Evolutionary conservation across 2,797 vertebrate species (phyloP).

Genomic region (Pseudochirops corinnae): DNA sequence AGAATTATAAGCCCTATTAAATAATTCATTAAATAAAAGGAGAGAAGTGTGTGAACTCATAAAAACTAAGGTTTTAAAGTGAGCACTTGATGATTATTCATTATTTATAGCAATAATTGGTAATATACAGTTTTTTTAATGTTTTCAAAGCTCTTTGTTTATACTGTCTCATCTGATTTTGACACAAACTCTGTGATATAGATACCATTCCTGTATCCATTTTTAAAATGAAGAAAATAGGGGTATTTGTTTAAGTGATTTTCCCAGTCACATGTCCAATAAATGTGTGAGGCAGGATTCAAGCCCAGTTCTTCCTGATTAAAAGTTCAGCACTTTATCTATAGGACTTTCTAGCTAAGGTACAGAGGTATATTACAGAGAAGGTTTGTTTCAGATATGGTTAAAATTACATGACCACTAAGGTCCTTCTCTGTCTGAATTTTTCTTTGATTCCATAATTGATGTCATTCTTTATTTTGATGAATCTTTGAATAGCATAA

Average conservation of each 20-base stretch:
- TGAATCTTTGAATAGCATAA: not conserved
- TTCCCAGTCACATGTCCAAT: not conserved
- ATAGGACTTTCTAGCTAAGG: not conserved
- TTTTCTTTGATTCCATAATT: not conserved
- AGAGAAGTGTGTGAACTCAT: not conserved
- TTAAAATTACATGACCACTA: not conserved
- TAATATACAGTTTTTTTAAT: not conserved
- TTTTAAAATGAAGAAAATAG: not conserved
- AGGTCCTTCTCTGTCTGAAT: not conserved
- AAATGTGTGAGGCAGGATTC: not conserved
- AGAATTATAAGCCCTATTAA: not conserved
- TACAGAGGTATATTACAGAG: not conserved
- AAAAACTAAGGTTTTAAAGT: not conserved
- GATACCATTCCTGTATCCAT: not conserved
- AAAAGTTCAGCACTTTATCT: not conserved
- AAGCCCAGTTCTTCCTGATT: not conserved
- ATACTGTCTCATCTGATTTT: not conserved
- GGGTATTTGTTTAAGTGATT: not conserved
- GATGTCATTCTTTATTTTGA: not conserved
- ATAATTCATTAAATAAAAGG: not conserved
- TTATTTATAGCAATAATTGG: not conserved
- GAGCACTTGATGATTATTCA: not conserved
- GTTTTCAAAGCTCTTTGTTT: not conserved
- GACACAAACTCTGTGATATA: not conserved
- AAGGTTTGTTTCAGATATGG: not conserved